Evolutionary conservation across 1,140 invertebrate species (phyloP).

Genomic region (Aphelinus certus): DNA sequence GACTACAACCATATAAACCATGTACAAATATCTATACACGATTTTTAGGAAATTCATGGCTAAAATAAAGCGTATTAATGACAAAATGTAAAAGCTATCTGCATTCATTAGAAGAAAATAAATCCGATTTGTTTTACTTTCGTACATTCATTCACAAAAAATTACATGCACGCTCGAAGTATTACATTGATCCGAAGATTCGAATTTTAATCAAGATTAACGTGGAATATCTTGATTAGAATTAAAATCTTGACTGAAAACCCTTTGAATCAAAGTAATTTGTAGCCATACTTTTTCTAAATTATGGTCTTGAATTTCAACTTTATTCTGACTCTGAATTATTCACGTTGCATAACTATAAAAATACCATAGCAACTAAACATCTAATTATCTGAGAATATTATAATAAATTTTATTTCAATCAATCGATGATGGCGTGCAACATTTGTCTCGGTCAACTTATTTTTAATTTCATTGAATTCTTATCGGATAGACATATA

Average conservation of each 20-base stretch:
- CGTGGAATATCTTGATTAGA: conserved; percentile 1
- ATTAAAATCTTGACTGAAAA: background rate
- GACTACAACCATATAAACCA: background rate
- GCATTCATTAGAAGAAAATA: background rate
- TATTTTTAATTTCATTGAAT: no score
- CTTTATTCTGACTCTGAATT: background rate
- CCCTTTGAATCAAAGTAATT: background rate
- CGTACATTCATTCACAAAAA: background rate
- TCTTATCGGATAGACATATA: no score
- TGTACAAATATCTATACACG: background rate
- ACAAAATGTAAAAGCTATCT: background rate
- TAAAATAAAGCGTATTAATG: conserved; percentile 4
- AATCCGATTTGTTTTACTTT: conserved; percentile 2
- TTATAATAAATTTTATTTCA: background rate
- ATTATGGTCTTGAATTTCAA: background rate
- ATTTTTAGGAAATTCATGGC: background rate
- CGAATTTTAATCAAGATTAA: background rate
- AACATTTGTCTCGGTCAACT: no score
- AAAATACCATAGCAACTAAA: conserved; percentile 18
- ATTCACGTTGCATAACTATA: background rate
- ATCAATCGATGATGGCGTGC: no score
- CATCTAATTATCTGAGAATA: background rate
- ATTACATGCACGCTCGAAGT: background rate
- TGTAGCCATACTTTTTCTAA: background rate
- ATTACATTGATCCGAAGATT: background rate